Base-by-base conservation (phyloP, 2,113 vertebrate genomes). In the Passer domesticus region DNA sequence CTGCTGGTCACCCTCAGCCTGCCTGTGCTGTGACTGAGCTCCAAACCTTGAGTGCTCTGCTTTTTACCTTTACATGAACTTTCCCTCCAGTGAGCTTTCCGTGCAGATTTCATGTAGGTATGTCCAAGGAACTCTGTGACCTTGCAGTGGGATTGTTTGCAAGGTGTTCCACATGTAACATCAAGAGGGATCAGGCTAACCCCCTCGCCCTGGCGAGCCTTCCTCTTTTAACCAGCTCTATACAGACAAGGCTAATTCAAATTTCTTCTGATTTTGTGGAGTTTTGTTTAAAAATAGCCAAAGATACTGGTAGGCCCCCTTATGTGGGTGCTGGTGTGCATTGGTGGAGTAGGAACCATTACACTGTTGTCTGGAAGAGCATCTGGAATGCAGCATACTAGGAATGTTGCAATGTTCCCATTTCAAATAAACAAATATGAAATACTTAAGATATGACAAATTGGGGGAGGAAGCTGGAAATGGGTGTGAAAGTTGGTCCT, bases 391-490 rank as follows among this genome's bases (percentile, higher is more conserved):
- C 24, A 72, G 63, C 28, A 17, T 8, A 30, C 14, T 49, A 20
- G 24, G 53, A 85, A 49, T 73, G 79, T 90, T 77, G 88, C 67
- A 76, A 53, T 88, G 72, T 86, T 92, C 67, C 20, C 10, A 4
- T 76, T 94, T 77, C 63, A 50, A 66, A 35, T 69, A 23, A 76
- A 89, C 78, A 92, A 82, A 58, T 73, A 24, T 28, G 62, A 85
- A 86, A 88, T 94, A 50, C 43, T 92, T 93, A 53, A 86, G 50
- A 83, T 80, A 90, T 94, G 41, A 95, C 85, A 92, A 69, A 92
- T 0, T 46, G 13, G 41, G 39, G 60, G 73, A 92, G 73, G 77
- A 86, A 92, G 63, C 73, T 89, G 55, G 37, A 86, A 88, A 78
- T 55, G 83, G 90, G 83, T 83, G 83, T 95, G 76, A 50, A 83